phyloP scores from a whole-genome alignment of 2,113 vertebrate species.

The Oriolus oriolus region DNA sequence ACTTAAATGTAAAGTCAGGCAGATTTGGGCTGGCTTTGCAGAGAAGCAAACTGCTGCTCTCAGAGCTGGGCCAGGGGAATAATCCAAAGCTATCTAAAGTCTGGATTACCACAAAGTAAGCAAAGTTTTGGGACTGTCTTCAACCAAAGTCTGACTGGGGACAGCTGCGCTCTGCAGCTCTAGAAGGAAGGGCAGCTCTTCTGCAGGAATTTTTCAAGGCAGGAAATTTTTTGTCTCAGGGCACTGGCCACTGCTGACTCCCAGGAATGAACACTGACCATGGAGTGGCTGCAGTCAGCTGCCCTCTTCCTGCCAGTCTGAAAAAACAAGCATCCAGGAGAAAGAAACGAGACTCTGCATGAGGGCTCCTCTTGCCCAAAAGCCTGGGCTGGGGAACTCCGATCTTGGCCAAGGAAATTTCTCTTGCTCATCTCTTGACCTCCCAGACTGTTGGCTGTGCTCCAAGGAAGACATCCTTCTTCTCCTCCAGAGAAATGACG shows the following conservation, averaged over 20 bases:
- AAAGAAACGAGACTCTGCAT: not conserved
- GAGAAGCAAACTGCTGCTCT: not conserved
- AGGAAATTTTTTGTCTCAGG: not conserved
- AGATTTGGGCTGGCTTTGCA: not conserved
- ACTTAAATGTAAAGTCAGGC: not conserved
- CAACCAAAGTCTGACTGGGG: not conserved
- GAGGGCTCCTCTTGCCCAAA: not conserved
- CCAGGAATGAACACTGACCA: not conserved
- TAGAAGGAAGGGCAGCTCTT: not conserved
- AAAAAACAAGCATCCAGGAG: not conserved
- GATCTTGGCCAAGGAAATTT: not conserved
- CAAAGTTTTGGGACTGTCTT: not conserved
- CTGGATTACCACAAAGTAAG: not conserved
- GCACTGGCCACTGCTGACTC: not conserved
- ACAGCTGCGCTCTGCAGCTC: not conserved
- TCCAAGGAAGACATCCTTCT: not conserved
- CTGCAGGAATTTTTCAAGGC: no score
- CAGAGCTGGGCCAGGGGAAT: not conserved
- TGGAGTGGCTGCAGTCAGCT: not conserved
- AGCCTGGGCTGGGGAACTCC: not conserved
- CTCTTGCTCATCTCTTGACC: not conserved
- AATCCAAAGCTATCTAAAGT: not conserved
- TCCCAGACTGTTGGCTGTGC: not conserved
- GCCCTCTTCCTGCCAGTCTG: not conserved
- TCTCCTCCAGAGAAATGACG: not conserved